Conservation (phyloP, 1,140 invertebrate genomes). For the Lepidotrigona ventralis region DNA sequence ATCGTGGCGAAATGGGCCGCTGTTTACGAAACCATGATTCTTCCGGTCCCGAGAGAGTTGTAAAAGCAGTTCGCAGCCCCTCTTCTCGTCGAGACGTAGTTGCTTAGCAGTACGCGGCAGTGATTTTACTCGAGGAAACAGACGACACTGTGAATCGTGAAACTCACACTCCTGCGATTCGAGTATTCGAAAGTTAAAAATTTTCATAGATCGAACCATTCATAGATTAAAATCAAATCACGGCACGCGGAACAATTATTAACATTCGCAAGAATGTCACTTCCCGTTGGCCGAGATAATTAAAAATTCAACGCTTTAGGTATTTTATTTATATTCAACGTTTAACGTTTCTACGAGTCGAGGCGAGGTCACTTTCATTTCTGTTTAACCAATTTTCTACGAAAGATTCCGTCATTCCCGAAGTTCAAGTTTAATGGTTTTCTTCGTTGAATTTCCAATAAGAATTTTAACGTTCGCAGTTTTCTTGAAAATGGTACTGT, state of each 20-base stretch:
- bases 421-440: background rate
- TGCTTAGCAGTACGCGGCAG: conserved; percentile 2
- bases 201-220: too few species aligned
- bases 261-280: background rate
- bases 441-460: too few species aligned
- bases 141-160: conserved; percentile 23
- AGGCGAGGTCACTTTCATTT: conserved; percentile 4
- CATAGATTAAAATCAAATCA: background rate
- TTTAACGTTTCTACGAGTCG: conserved; percentile 12
- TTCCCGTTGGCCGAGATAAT: background rate
- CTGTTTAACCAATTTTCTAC: background rate
- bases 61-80: conserved; percentile 32
- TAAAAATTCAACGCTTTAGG: too few species aligned
- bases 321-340: too few species aligned
- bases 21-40: conserved; percentile 50
- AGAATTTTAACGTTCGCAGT: too few species aligned
- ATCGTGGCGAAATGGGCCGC: conserved; percentile 34
- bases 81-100: conserved; percentile 28
- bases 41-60: conserved; percentile 38
- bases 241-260: background rate
- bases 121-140: conserved; percentile 32
- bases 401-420: background rate
- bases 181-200: background rate
- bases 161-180: background rate
- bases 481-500: too few species aligned